Evolutionary conservation across 2,888 invertebrate genomes (phyloP).

Genomic region (Cyaniris semiargus): DNA sequence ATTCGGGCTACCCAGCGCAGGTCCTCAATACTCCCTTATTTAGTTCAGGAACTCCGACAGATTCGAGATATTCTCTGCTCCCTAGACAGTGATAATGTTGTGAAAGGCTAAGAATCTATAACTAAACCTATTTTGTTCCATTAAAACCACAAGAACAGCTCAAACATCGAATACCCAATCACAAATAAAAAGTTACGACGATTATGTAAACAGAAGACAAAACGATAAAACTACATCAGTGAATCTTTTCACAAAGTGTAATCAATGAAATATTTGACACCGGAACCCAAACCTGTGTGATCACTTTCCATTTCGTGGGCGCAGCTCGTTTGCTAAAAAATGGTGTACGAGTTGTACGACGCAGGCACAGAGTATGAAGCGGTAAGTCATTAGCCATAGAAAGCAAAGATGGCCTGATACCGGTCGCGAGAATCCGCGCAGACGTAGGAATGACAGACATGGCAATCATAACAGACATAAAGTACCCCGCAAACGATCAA

Average conservation of each 20-base stretch:
- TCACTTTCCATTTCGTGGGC: slow-evolving; percentile 6
- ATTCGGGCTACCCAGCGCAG: no score
- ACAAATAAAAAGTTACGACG: no score
- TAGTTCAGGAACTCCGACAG: no score
- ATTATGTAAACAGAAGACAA: not conserved
- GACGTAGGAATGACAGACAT: slow-evolving; percentile 35
- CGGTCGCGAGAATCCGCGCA: slow-evolving; percentile 38
- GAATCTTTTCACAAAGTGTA: not conserved
- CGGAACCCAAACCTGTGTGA: not conserved
- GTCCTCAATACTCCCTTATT: no score
- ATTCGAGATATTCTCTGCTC: no score
- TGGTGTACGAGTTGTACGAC: slow-evolving; percentile 19
- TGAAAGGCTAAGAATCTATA: no score
- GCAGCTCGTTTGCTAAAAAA: slow-evolving; percentile 15
- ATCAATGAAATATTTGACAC: not conserved
- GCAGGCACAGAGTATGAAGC: slow-evolving; percentile 3
- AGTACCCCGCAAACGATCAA: no score
- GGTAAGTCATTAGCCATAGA: slow-evolving; percentile 40
- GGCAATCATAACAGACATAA: not conserved
- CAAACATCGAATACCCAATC: not conserved
- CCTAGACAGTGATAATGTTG: no score
- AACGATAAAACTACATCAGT: not conserved
- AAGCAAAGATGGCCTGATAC: slow-evolving; percentile 38
- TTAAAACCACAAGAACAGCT: not conserved
- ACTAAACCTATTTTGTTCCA: no score